These are phyloP conservation scores for Brachynemurus nebulosus DNA, from an alignment of 2,888 invertebrate species.

Conservation along the genomic window DNA sequence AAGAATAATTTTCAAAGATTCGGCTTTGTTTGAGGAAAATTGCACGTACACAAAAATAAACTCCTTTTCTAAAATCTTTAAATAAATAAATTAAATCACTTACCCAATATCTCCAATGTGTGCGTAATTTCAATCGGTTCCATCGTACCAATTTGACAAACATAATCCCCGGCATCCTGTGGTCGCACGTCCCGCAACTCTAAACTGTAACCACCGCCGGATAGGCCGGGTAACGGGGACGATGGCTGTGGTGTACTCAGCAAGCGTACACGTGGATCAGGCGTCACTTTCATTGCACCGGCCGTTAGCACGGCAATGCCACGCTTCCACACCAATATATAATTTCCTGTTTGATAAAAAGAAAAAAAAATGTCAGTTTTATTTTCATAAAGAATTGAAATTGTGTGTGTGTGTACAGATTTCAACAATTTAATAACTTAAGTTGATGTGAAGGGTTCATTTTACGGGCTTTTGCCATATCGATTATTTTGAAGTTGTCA, in stretches of 20 bases:
- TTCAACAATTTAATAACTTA: no score
- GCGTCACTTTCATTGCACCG: constrained; percentile 35
- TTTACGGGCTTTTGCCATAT: no score
- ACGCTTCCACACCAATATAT: constrained; percentile 37
- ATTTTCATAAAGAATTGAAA: no score
- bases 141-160: constrained; percentile 38
- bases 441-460: no score
- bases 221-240: constrained; percentile 22
- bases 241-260: constrained; percentile 25
- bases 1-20: no score
- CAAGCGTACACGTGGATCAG: constrained; percentile 35
- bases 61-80: no score
- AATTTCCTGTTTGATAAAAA: constrained; percentile 28
- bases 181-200: constrained; percentile 35
- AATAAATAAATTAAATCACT: no score
- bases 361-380: not conserved
- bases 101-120: constrained; percentile 37
- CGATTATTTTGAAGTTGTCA: no score
- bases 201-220: constrained; percentile 35
- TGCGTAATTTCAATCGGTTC: constrained; percentile 36
- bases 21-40: no score
- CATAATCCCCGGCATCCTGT: constrained; percentile 38
- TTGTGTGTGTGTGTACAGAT: no score
- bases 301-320: constrained; percentile 38
- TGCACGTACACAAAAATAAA: no score